A percentile compares a stretch with the other conserved stretches of the same genome.
Conservation (phyloP, 2,797 vertebrate species). For the Hypotaenidia okinawae region DNA sequence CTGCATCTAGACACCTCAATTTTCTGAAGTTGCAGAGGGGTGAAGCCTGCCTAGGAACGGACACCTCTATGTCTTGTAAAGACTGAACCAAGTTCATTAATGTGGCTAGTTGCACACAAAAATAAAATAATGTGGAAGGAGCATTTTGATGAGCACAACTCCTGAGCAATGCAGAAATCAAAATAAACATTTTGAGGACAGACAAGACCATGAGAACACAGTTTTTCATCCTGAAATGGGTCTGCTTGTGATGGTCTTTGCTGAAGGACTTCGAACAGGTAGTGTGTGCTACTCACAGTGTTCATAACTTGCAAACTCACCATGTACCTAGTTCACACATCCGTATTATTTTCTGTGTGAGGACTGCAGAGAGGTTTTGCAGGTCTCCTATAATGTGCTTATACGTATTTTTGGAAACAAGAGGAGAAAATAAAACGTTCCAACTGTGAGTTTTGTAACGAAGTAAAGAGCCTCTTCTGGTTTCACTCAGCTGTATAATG, state of each 20-base stretch:
- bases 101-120: neutral
- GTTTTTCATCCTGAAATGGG: neutral
- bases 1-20: neutral
- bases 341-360: neutral
- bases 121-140: neutral
- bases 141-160: neutral
- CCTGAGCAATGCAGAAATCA: neutral
- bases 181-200: neutral
- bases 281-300: neutral
- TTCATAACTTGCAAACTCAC: neutral
- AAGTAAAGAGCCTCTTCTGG: constrained; percentile 59
- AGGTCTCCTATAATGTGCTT: neutral
- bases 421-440: neutral
- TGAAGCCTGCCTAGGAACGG: neutral
- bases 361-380: neutral
- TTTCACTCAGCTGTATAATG: constrained; percentile 67
- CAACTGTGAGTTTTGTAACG: constrained; percentile 28
- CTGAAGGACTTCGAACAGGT: neutral
- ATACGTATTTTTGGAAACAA: neutral
- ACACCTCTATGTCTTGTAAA: neutral
- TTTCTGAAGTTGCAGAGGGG: neutral
- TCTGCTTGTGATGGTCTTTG: neutral
- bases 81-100: neutral
- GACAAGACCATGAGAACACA: neutral
- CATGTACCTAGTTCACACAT: neutral